These are phyloP conservation scores for Pteruthius melanotis DNA, from an alignment of 2,113 vertebrate species.

Conservation along the genomic window DNA sequence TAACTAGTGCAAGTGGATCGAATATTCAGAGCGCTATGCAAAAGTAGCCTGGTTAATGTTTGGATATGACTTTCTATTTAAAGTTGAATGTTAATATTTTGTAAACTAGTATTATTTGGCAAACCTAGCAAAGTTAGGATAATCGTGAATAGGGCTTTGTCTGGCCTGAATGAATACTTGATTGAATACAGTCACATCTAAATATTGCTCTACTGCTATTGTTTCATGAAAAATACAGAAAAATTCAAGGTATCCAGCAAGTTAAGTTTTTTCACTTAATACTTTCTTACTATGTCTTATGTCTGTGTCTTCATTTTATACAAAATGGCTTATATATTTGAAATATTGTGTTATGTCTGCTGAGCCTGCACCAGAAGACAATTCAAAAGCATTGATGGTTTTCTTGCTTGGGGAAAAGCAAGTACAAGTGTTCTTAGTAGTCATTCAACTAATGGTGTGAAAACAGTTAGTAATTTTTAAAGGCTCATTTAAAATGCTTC, in stretches of 20 bases:
- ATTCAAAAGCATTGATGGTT: background rate
- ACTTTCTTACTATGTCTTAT: background rate
- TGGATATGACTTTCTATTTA: background rate
- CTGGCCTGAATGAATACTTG: background rate
- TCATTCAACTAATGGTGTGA: background rate
- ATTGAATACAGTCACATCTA: background rate
- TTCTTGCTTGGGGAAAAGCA: background rate
- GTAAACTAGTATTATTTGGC: background rate
- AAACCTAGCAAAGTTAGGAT: background rate
- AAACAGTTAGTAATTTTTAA: background rate
- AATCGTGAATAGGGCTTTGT: background rate
- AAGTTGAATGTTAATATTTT: background rate
- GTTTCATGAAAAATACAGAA: background rate
- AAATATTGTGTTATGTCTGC: background rate
- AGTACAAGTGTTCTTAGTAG: background rate
- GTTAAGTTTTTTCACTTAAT: background rate
- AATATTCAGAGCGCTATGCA: background rate
- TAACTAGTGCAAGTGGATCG: background rate
- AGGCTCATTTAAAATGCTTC: background rate
- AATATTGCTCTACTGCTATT: background rate
- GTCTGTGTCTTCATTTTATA: background rate
- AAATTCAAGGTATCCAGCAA: background rate
- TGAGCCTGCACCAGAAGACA: background rate
- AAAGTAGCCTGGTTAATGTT: background rate
- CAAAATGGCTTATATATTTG: background rate